Conservation (phyloP, 1,140 invertebrate genomes). For the Drosophila nikananu region DNA sequence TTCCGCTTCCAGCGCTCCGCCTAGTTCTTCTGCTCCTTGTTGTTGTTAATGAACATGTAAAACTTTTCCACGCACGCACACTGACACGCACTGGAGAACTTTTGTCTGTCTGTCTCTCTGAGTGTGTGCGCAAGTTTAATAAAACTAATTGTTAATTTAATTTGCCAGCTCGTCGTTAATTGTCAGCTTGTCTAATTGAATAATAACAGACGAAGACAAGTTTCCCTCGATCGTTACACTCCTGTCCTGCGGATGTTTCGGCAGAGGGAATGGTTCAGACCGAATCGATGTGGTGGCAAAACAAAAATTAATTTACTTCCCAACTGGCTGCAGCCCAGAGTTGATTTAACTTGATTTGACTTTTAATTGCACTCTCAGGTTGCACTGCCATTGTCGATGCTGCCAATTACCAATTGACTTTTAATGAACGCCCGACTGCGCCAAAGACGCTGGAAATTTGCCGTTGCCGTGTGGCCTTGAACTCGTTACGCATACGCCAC, state of each 20-base stretch:
- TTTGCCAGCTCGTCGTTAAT: slow-evolving; percentile 83
- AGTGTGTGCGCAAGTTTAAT: slow-evolving; percentile 70
- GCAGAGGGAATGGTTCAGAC: slow-evolving; percentile 15
- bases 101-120: slow-evolving; percentile 17
- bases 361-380: slow-evolving; percentile 70
- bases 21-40: slow-evolving; percentile 23
- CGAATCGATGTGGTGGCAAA: slow-evolving; percentile 49
- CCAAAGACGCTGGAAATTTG: slow-evolving; percentile 55
- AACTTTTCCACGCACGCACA: slow-evolving; percentile 64
- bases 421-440: slow-evolving; percentile 60
- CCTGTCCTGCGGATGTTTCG: slow-evolving; percentile 4
- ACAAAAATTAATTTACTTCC: slow-evolving; percentile 64
- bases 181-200: slow-evolving; percentile 83
- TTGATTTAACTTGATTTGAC: slow-evolving; percentile 67
- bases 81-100: slow-evolving; percentile 42
- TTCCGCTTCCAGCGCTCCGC: slow-evolving; percentile 30
- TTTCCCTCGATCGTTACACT: slow-evolving; percentile 13
- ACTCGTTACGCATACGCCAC: slow-evolving; percentile 76
- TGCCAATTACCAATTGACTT: slow-evolving; percentile 77
- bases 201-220: slow-evolving; percentile 75
- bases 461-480: slow-evolving; percentile 54
- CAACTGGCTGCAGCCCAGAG: slow-evolving; percentile 36
- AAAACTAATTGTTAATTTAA: slow-evolving; percentile 85
- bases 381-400: slow-evolving; percentile 19
- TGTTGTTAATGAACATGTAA: slow-evolving; percentile 80